Evolutionary conservation across 2,797 vertebrate species (phyloP), one percentile per base, ranked within the genome.

Genomic region (Sebastiscus tertius): DNA sequence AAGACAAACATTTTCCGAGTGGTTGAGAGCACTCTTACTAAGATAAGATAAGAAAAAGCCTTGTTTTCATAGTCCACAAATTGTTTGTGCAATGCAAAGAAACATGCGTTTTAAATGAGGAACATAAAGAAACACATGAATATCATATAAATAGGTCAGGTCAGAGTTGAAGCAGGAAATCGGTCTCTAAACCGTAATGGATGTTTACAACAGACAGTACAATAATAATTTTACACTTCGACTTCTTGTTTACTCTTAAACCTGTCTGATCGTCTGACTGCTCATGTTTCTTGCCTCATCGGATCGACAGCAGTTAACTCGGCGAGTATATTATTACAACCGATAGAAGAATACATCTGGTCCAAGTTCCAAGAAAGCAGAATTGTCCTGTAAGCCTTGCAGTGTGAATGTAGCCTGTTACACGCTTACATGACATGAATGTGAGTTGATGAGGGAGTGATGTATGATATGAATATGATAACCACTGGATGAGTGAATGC

Each of bases 381-480:
- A 42, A 18, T 14, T 12, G 22, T 58, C 39, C 31, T 33, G 12
- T 16, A 11, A 56, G 46, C 6, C 33, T 73, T 58, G 22, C 74
- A 67, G 4, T 77, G 76, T 75, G 77, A 85, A 85, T 16, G 64
- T 10, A 74, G 76, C 61, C 80, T 56, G 20, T 59, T 60, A 22
- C 46, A 74, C 1, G 1, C 8, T 31, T 56, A 58, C 59, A 65
- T 79, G 75, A 24, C 36, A 29, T 24, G 18, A 67, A 39, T 54
- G 36, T 20, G 68, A 60, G 71, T 4, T 39, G 49, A 68, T 71
- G 52, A 66, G 6, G 12, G 34, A 52, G 33, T 42, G 39, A 42
- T 42, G 16, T 16, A 31, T 20, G 66, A 76, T 14, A 26, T 77
- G 29, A 59, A 61, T 77, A 33, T 81, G 66, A 87, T 67, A 62